These are phyloP conservation scores for Drosophila funebris DNA, from an alignment of 1,140 invertebrate genomes.

Conservation along the genomic window DNA sequence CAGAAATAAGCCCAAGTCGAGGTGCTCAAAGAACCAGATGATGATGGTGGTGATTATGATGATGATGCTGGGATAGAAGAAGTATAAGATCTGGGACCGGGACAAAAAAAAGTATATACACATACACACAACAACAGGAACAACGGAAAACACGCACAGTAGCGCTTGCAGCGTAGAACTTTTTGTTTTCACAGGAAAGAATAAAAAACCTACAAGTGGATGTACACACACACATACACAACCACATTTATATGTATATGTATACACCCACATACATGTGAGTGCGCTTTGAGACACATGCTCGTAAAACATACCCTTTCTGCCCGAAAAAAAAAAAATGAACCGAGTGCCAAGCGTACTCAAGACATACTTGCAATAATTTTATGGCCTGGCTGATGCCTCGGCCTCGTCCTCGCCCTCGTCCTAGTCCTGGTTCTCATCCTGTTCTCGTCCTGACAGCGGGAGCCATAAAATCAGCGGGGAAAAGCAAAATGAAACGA, in stretches of 20 bases:
- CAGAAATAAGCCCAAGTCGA: constrained; percentile 44
- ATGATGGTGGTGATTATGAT: constrained; percentile 14
- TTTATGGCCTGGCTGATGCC: constrained; percentile 75
- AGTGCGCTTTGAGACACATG: constrained; percentile 62
- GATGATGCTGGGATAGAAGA: constrained; percentile 13
- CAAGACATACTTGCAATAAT: constrained; percentile 81
- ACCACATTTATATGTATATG: background rate
- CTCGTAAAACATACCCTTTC: constrained; percentile 78
- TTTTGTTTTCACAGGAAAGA: constrained; percentile 77
- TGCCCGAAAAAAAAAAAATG: constrained; percentile 54
- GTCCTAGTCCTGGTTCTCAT: background rate
- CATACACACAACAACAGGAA: constrained; percentile 42
- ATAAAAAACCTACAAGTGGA: constrained; percentile 78
- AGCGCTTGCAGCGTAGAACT: constrained; percentile 58
- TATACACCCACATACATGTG: constrained; percentile 28
- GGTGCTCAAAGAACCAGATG: constrained; percentile 26
- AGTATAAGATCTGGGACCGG: constrained; percentile 21
- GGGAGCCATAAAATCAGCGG: constrained; percentile 73
- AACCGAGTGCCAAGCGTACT: constrained; percentile 76
- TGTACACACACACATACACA: constrained; percentile 41
- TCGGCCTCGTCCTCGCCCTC: constrained; percentile 31
- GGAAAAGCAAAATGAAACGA: constrained; percentile 56
- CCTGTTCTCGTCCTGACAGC: constrained; percentile 24
- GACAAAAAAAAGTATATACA: constrained; percentile 20
- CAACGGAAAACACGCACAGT: constrained; percentile 53